Base-by-base conservation (phyloP, 2,888 invertebrate species). In the Tigriopus californicus region DNA sequence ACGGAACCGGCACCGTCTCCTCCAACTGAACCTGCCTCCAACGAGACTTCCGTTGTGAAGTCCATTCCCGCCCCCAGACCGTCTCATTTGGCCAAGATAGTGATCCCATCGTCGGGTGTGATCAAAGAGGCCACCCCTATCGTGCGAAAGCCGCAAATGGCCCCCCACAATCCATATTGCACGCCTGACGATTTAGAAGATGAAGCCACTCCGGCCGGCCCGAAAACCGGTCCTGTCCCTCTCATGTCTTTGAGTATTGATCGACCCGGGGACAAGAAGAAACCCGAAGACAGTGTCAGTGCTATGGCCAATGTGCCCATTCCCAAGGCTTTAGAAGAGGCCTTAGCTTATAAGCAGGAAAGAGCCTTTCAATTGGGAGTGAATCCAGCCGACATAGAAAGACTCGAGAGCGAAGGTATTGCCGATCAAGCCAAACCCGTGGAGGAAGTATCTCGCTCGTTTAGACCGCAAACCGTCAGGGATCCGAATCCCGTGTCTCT, bases 311-410 rank as follows among this genome's bases (percentile, higher is more conserved):
- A 62, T 1, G 64, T 70, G 8, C 77, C 82, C 59, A 72, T 92
- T 44, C 90, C 91, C 0, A 85, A 85, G 66, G 91, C 85, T 11
- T 71, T 92, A 51, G 91, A 91, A 71, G 88, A 90, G 70, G 88
- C 87, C 11, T 74, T 91, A 1, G 90, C 89, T 11, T 80, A 88
- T 60, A 90, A 90, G 71, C 83, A 82, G 66, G 86, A 86, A 66
- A 75, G 90, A 62, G 89, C 85, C 3, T 82, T 85, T 64, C 85
- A 89, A 67, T 76, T 89, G 49, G 84, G 85, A 8, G 75, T 76
- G 63, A 63, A 63, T 60, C 65, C 65, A 18, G 66, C 66, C 12
- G 61, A 61, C 13, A 41, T 58, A 0, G 49, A 44, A 15, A 6
- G 56, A 20, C 53, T 62, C 13, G 63, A 64, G 25, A 52, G 61